phyloP scores from a whole-genome alignment of 2,797 vertebrate genomes.

The Syndactyla subalaris region DNA sequence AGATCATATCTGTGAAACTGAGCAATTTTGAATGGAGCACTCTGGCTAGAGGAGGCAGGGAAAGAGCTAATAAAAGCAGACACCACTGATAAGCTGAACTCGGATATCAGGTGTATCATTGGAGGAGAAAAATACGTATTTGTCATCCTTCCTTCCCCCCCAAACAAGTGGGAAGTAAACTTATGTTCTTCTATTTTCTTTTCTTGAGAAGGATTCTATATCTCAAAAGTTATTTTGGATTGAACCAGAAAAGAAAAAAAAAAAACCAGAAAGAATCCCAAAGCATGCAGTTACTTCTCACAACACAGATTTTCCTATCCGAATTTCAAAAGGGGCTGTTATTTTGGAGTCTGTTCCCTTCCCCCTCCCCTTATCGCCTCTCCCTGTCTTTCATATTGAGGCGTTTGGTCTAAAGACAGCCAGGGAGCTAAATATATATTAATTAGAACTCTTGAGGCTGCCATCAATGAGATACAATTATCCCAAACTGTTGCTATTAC shows the following conservation, averaged over 20 bases:
- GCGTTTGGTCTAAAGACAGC: conserved; percentile 79
- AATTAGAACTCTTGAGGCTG: conserved; percentile 86
- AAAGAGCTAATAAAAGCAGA: conserved; percentile 30
- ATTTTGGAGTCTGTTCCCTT: conserved; percentile 66
- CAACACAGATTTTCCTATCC: conserved; percentile 63
- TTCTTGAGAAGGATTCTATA: not conserved
- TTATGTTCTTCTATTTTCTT: not conserved
- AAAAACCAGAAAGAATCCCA: not conserved
- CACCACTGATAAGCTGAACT: conserved; percentile 13
- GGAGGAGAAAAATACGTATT: conserved; percentile 19
- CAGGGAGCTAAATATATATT: conserved; percentile 85
- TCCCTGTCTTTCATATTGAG: conserved; percentile 72
- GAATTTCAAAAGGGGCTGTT: conserved; percentile 50
- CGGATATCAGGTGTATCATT: not conserved
- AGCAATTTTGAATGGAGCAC: conserved; percentile 67
- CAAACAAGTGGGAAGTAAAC: conserved; percentile 43
- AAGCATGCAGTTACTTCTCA: conserved; percentile 23
- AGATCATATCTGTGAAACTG: conserved; percentile 60
- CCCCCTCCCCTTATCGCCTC: conserved; percentile 40
- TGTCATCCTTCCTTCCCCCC: not conserved
- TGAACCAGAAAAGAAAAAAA: not conserved
- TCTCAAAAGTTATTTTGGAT: conserved; percentile 60
- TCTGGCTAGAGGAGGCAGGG: conserved; percentile 2
- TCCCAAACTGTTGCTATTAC: conserved; percentile 83
- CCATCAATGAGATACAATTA: conserved; percentile 84